These are phyloP conservation scores for Parauchenoglanis punctatus DNA, from an alignment of 2,797 vertebrate genomes.

Conservation along the genomic window DNA sequence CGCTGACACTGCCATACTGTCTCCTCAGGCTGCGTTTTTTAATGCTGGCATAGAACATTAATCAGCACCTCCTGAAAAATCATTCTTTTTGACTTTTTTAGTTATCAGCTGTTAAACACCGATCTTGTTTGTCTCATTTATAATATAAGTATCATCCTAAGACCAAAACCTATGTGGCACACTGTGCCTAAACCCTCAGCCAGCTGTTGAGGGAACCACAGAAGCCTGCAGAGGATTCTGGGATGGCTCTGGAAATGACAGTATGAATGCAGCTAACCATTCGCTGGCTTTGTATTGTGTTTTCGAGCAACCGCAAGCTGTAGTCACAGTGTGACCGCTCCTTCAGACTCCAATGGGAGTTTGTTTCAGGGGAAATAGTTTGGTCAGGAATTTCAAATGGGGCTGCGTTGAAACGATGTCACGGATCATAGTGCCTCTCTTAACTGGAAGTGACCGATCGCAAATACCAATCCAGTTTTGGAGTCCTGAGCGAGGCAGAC, in stretches of 20 bases:
- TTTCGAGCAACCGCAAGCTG: slow-evolving; percentile 56
- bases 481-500: background rate
- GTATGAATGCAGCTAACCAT: slow-evolving; percentile 54
- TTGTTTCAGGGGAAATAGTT: slow-evolving; percentile 24
- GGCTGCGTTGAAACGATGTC: background rate
- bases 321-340: slow-evolving; percentile 58
- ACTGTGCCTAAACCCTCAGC: slow-evolving; percentile 20
- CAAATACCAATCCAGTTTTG: background rate
- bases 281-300: slow-evolving; percentile 56
- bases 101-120: background rate
- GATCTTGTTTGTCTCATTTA: background rate
- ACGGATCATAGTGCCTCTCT: background rate
- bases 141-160: background rate
- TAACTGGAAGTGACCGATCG: slow-evolving; percentile 17
- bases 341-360: slow-evolving; percentile 21
- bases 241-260: slow-evolving; percentile 57
- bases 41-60: background rate
- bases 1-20: background rate
- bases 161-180: background rate
- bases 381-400: slow-evolving; percentile 16
- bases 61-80: background rate
- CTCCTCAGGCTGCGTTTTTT: background rate
- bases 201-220: slow-evolving; percentile 59
- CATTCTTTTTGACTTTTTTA: background rate
- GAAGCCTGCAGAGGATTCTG: slow-evolving; percentile 49